Base-by-base conservation (phyloP, 2,888 invertebrate species). In the Acrocera orbiculus region DNA sequence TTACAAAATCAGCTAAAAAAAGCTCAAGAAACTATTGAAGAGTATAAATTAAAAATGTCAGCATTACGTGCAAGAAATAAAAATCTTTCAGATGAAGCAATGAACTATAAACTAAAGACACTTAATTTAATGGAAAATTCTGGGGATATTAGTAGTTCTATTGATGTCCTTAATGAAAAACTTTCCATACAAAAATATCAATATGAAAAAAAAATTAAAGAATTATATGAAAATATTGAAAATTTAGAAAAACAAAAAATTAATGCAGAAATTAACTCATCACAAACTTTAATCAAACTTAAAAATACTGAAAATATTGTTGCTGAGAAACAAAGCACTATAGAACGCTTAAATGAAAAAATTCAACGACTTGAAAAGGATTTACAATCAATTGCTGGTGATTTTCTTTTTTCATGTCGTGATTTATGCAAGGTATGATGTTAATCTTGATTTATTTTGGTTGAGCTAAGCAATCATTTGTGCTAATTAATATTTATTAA, bases 11-110 rank as follows among this genome's bases (percentile, higher is more conserved):
- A 78, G 32, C 62, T 75, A 7, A 55, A 62, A 3, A 47, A 49
- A 0, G 46, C 73, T 1, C 72, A 69, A 48, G 50, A 55, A 3
- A 67, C 69, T 19, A 58, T 72, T 38, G 69, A 69, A 16, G 70
- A 70, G 1, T 51, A 68, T 5, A 74, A 69, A 43, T 70, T 62
- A 38, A 79, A 74, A 50, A 50, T 72, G 2, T 72, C 76, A n/a
- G 73, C 70, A 1, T 58, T 70, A 1, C 73, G 67, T 50, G 75
- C 77, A 19, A 67, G 82, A 44, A 69, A 72, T 37, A 70, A 69
- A 48, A 75, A 73, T 32, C 54, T 82, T 15, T 76, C 76, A 45
- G 69, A 68, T 36, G 80, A 82, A 39, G 52, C 67, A 10, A 59
- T 59, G 2, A 61, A 59, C 0, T 56, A 69, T 19, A 71, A 72